Evolutionary conservation across 2,113 vertebrate genomes (phyloP), one percentile per base, ranked within the genome.

Genomic region (Gambusia holbrooki): DNA sequence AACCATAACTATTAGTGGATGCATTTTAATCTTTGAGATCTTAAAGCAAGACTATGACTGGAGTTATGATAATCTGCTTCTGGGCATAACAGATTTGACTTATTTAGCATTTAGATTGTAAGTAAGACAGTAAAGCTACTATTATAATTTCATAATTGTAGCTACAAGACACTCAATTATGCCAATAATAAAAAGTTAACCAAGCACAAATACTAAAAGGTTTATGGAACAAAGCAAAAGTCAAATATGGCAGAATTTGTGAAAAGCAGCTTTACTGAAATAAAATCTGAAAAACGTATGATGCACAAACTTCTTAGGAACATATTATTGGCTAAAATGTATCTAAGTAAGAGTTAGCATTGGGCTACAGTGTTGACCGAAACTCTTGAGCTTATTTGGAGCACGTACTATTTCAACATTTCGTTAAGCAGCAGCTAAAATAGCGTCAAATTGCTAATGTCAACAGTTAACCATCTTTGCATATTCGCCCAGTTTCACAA

Each of bases 1-100:
- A n/a, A n/a, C n/a, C 29, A 29, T 48, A 58, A 77, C 25, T 42
- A 5, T 3, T 25, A 42, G 15, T 9, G 2, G 15, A 30, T 71
- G 8, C 13, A 7, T 61, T 11, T 12, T n/a, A 60, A 29, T 54
- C 42, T 58, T 54, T 68, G 32, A 17, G 63, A 67, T 70, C 37
- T 77, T 62, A 71, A 85, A 84, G 69, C 42, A 2, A 87, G 83
- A 82, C 71, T 58, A 25, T 74, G 83, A 32, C 27, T 15, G 33
- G 11, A 33, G 29, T 35, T 75, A 35, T 60, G 14, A 5, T 79
- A 64, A 73, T 63, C 27, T 51, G 42, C 42, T 48, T 17, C 45
- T 48, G 45, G 17, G 17, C 45, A 58, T n/a, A 58, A 58, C 19
- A 48, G 2, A 48, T 48, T 48, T 48, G 45, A 17, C 45, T 48